Conservation (phyloP, 2,888 invertebrate genomes). For the Notodonta dromedarius region DNA sequence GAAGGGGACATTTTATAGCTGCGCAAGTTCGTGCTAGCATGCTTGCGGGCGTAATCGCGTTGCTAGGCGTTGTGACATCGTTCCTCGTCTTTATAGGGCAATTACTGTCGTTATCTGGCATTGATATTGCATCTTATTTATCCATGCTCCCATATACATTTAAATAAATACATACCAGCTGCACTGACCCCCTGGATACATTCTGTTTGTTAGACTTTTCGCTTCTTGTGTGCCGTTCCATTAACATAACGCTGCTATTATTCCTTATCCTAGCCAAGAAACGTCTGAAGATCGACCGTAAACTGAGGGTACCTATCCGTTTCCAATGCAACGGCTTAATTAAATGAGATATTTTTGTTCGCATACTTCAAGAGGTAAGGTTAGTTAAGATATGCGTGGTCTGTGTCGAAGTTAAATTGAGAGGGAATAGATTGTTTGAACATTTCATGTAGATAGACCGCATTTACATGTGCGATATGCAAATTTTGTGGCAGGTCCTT, state of each 20-base stretch:
- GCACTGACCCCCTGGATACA: slow-evolving; percentile 58
- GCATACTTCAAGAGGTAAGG: slow-evolving; percentile 19
- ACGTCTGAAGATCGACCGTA: slow-evolving; percentile 40
- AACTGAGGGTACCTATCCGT: slow-evolving; percentile 32
- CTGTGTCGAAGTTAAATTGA: slow-evolving; percentile 45
- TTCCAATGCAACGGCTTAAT: slow-evolving; percentile 45
- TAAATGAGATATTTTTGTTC: slow-evolving; percentile 40
- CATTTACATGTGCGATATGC: slow-evolving; percentile 50
- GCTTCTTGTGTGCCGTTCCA: slow-evolving; percentile 43
- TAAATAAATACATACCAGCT: slow-evolving; percentile 70
- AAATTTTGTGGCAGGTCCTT: slow-evolving; percentile 58
- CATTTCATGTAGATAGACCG: slow-evolving; percentile 55
- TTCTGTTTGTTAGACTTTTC: slow-evolving; percentile 49
- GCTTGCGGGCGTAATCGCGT: slow-evolving; percentile 74
- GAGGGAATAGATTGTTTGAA: slow-evolving; percentile 53
- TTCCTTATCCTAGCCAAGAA: slow-evolving; percentile 45
- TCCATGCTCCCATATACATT: slow-evolving; percentile 68
- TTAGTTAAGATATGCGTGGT: slow-evolving; percentile 15
- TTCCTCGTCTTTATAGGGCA: slow-evolving; percentile 80
- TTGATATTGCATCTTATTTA: slow-evolving; percentile 82
- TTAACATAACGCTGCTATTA: slow-evolving; percentile 59
- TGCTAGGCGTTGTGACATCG: slow-evolving; percentile 77
- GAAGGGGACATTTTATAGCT: slow-evolving; percentile 65
- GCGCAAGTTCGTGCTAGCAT: slow-evolving; percentile 69
- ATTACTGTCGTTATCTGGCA: slow-evolving; percentile 81